phyloP scores from a whole-genome alignment of 2,888 invertebrate genomes.

The Girardia tigrina region DNA sequence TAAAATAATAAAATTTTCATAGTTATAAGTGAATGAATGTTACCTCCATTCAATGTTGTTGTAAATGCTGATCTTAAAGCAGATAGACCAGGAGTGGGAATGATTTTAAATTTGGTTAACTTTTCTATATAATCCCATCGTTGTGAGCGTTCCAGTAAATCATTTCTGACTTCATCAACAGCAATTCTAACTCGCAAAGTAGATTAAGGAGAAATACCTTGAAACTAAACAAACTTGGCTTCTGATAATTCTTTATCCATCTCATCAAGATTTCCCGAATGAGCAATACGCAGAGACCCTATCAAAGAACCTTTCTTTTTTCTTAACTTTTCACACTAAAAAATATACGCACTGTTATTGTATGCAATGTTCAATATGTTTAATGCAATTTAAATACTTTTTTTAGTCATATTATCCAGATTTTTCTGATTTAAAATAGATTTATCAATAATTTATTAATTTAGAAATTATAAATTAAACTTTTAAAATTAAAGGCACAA shows the following conservation, averaged over 20 bases:
- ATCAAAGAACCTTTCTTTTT: conserved; percentile 27
- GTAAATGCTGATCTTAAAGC: neutral
- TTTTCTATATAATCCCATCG: conserved; percentile 19
- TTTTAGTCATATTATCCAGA: too few relatives aligned
- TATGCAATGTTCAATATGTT: too few relatives aligned
- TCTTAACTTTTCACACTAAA: conserved; percentile 33
- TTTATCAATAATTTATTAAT: too few relatives aligned
- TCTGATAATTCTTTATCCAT: conserved; percentile 30
- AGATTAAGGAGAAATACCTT: neutral
- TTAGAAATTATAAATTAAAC: too few relatives aligned
- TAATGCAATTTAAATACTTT: too few relatives aligned
- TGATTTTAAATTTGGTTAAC: conserved; percentile 8
- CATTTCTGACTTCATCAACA: neutral
- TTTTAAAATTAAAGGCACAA: too few relatives aligned
- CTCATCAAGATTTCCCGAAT: conserved; percentile 32
- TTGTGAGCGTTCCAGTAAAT: conserved; percentile 11
- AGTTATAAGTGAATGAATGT: too few relatives aligned
- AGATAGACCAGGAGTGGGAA: neutral
- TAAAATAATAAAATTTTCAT: too few relatives aligned
- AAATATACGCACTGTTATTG: too few relatives aligned
- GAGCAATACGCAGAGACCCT: conserved; percentile 32
- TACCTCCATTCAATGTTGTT: conserved; percentile 4
- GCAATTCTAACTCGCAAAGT: too few relatives aligned
- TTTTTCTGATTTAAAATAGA: too few relatives aligned
- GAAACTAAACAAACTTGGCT: conserved; percentile 39